Conservation (phyloP, 2,888 invertebrate species). For the Drosophila birchii region DNA sequence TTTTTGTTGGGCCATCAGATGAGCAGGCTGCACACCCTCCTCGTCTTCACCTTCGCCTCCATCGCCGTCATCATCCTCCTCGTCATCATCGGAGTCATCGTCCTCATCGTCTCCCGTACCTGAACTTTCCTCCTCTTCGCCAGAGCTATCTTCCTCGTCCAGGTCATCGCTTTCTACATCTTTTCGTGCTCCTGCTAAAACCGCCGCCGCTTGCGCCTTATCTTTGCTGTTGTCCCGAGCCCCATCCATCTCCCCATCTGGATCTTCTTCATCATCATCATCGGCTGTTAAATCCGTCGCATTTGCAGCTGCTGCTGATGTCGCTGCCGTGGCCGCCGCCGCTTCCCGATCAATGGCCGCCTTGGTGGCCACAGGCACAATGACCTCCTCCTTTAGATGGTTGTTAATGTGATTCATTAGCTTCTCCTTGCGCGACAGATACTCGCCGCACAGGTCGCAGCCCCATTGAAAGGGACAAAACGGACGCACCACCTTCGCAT, state of each 20-base stretch:
- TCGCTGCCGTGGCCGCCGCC: slow-evolving; percentile 10
- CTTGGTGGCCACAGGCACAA: slow-evolving; percentile 69
- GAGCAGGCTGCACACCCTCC: slow-evolving; percentile 45
- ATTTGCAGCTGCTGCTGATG: not conserved
- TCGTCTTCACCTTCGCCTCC: slow-evolving; percentile 53
- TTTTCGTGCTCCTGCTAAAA: slow-evolving; percentile 6
- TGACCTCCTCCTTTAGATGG: slow-evolving; percentile 82
- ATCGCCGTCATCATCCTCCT: slow-evolving; percentile 62
- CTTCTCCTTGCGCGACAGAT: slow-evolving; percentile 84
- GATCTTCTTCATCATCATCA: not conserved
- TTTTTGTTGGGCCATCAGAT: slow-evolving; percentile 16
- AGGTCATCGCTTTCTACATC: slow-evolving; percentile 38
- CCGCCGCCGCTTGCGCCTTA: slow-evolving; percentile 18
- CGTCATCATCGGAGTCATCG: slow-evolving; percentile 47
- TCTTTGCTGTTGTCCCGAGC: not conserved
- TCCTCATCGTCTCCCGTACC: slow-evolving; percentile 53
- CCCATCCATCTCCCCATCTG: not conserved
- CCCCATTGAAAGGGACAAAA: slow-evolving; percentile 85
- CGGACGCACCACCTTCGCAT: slow-evolving; percentile 83
- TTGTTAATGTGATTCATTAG: slow-evolving; percentile 84
- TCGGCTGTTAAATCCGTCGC: not conserved
- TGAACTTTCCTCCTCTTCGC: slow-evolving; percentile 41
- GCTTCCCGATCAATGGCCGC: slow-evolving; percentile 13
- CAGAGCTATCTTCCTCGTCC: slow-evolving; percentile 34
- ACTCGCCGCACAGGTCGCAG: slow-evolving; percentile 84